These are phyloP conservation scores for Nemotelus pantherinus DNA, from an alignment of 2,888 invertebrate genomes.

Conservation along the genomic window DNA sequence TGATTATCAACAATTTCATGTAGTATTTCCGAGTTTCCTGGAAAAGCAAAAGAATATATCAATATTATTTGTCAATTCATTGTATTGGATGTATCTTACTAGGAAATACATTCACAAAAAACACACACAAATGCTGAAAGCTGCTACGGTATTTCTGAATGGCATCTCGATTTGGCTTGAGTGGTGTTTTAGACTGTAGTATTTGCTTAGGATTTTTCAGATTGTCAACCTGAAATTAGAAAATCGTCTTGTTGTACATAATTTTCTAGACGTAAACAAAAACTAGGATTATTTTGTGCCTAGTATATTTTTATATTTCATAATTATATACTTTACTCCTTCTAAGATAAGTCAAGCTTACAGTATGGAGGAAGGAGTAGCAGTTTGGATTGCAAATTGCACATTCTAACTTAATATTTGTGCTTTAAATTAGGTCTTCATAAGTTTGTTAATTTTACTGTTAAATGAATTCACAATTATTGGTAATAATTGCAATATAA, in stretches of 20 bases:
- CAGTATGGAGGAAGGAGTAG: too few relatives aligned
- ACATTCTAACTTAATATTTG: too few relatives aligned
- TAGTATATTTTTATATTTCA: background rate
- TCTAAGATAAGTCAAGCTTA: too few relatives aligned
- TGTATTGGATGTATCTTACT: background rate
- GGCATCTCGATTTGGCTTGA: background rate
- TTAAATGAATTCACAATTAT: too few relatives aligned
- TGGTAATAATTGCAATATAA: too few relatives aligned
- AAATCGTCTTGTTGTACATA: conserved; percentile 1
- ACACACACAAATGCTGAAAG: conserved; percentile 17
- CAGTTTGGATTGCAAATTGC: too few relatives aligned
- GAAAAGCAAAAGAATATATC: background rate
- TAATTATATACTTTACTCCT: too few relatives aligned
- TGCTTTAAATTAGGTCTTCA: too few relatives aligned
- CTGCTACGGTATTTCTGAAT: conserved; percentile 1
- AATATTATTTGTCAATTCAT: too few relatives aligned
- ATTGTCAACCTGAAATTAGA: conserved; percentile 7
- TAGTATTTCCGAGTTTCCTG: conserved; percentile 22
- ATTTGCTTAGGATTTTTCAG: background rate
- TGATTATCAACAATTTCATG: conserved; percentile 26
- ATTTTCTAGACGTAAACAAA: background rate
- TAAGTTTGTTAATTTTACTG: too few relatives aligned
- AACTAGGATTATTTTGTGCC: background rate
- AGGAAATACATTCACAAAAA: conserved; percentile 24
- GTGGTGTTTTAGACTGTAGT: background rate